Evolutionary conservation across 2,888 invertebrate species (phyloP), one percentile per base, ranked within the genome.

Genomic region (Cheilosia vulpina): DNA sequence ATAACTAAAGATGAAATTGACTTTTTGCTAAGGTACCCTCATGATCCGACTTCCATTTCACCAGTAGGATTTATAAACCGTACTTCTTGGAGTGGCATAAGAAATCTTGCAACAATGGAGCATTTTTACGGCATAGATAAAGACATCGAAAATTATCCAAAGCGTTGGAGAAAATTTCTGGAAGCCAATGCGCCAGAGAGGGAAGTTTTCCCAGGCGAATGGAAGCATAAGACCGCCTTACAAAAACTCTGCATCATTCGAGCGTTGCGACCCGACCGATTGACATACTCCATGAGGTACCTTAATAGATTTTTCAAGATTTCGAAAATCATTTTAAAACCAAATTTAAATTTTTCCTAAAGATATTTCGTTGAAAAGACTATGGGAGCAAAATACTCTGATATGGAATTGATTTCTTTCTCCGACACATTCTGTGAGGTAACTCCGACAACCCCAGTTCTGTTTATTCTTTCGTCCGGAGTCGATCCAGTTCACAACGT

Each of bases 391-490:
- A 96, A 96, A 89, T 99, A 96, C 90, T 95, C 96, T 17, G 96
- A 96, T 89, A 95, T 96, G 0, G 94, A 96, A 88, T 94, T 95
- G 11, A 94, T 97, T 3, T 94, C 96, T 19, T 96, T 99, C 90
- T 94, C 95, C 4, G 96, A 96, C 89, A 97, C 98, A 0, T 98
- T 94, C 90, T 95, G 96, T 90, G 98, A 98, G 92, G 96, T 96
- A 43, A 96, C 96, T 82, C 94, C 96, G 11, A 94, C 95, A 2
- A 98, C 97, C 0, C 97, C 98, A 0, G 95, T 98, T 75, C 98
- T 99, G 93, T 99, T 99, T 90, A 98, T 99, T 88, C 94, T 99
- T 9, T 98, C 98, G 0, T 96, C 98, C 0, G 98, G 98, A 47
- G 98, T 98, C 0, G 98, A 99, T 93, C 98, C 98, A 0, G 93